Conservation (phyloP, 2,888 invertebrate species). For the Mimumesa dahlbomi region DNA sequence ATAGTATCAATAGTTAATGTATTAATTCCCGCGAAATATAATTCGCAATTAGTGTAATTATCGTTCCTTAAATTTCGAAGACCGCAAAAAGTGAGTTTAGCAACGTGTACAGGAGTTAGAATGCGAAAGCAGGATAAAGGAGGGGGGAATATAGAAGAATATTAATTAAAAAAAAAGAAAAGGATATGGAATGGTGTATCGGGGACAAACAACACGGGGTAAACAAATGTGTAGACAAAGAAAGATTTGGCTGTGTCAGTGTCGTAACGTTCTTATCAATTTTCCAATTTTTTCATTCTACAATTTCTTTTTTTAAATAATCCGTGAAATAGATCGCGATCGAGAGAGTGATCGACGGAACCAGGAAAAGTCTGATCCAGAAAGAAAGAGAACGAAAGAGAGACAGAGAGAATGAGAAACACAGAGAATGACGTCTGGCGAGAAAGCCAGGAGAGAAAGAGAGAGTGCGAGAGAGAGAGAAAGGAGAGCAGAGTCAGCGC, state of each 20-base stretch:
- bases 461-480: constrained; percentile 22
- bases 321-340: constrained; percentile 39
- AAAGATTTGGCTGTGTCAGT: constrained; percentile 76
- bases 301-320: constrained; percentile 68
- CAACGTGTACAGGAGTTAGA: too few species aligned
- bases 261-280: constrained; percentile 72
- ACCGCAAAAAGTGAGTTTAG: too few species aligned
- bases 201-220: constrained; percentile 52
- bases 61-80: too few species aligned
- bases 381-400: constrained; percentile 7
- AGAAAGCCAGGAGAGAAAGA: constrained; percentile 15
- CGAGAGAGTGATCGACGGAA: constrained; percentile 4
- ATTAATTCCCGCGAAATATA: too few species aligned
- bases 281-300: constrained; percentile 68
- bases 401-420: constrained; percentile 7
- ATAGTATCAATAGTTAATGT: too few species aligned
- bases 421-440: constrained; percentile 10
- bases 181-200: constrained; percentile 11
- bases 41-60: too few species aligned
- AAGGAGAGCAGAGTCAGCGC: constrained; percentile 14
- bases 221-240: constrained; percentile 70
- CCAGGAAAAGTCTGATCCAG: constrained; percentile 5
- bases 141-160: constrained; percentile 1
- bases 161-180: constrained; percentile 1
- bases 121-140: background rate